These are phyloP conservation scores for Delichon dasypus DNA, from an alignment of 2,797 vertebrate species.

Conservation along the genomic window DNA sequence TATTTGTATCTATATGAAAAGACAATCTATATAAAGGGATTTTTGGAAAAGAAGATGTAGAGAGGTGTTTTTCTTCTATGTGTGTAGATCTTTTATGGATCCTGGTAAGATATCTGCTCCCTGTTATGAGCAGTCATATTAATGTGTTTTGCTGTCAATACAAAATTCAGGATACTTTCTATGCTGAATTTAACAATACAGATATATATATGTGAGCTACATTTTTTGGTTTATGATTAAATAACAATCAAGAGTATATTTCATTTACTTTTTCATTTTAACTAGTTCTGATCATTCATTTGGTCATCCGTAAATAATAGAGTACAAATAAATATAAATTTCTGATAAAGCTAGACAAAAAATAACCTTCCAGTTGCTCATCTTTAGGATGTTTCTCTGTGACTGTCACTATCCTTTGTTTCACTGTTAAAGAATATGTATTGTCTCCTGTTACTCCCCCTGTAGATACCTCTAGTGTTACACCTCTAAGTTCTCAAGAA, in stretches of 20 bases:
- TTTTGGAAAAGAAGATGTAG: not conserved
- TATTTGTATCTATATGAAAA: not conserved
- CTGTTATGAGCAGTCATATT: not conserved
- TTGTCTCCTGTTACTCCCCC: not conserved
- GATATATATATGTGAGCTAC: not conserved
- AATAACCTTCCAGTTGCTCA: not conserved
- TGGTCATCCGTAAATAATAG: not conserved
- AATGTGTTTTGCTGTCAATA: not conserved
- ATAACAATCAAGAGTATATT: not conserved
- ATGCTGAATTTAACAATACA: not conserved
- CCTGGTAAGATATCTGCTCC: not conserved
- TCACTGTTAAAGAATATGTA: not conserved
- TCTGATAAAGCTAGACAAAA: not conserved
- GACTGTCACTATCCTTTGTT: not conserved
- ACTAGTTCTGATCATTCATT: not conserved
- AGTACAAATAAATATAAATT: not conserved
- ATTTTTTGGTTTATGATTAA: not conserved
- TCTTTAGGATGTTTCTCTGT: not conserved
- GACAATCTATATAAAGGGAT: not conserved
- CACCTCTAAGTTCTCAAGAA: not conserved
- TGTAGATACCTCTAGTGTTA: not conserved
- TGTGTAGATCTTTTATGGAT: too few relatives aligned
- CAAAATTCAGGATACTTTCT: not conserved
- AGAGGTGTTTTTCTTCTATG: not conserved
- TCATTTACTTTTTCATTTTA: not conserved